Evolutionary conservation across 2,888 invertebrate genomes (phyloP), one percentile per base, ranked within the genome.

Genomic region (Brenthis hecate): DNA sequence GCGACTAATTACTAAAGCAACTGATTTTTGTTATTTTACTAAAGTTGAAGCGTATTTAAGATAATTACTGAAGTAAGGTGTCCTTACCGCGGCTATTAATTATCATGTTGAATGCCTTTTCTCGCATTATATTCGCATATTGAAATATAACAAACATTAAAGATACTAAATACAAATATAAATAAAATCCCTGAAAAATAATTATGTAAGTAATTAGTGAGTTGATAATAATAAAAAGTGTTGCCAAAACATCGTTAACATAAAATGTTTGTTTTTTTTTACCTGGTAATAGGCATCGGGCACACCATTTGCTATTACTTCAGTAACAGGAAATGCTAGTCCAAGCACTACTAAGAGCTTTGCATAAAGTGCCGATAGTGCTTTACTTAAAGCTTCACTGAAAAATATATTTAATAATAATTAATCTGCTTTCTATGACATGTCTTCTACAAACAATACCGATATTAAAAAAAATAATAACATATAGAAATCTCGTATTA

Each of bases 291-390:
- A 95, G 68, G 95, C 94, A 47, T 94, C 94, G 19, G 96, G 95
- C 32, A 97, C 96, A 77, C 95, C 95, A 60, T 94, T 94, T 4
- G 97, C 96, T 72, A 97, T 96, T 63, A 97, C 96, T 91, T 98
- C 97, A 3, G 98, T 97, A 71, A 98, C 94, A 3, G 98, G 98
- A 79, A 98, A 95, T 16, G 97, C 97, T 53, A 97, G 94, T 11
- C 97, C 97, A 73, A 97, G 89, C 6, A 98, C 96, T 14, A 98
- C 96, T 69, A 98, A 87, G 14, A 98, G 91, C 84, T 98, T 97
- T 66, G 96, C 97, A 87, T 98, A 98, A 43, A 98, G 93, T 3
- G 96, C 96, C 54, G 97, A 97, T 56, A 97, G 85, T 6, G 96
- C 95, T 69, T 95, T 94, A 75, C 96, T 95, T 70, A 96, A 84